Evolutionary conservation across 2,797 vertebrate genomes (phyloP), one percentile per base, ranked within the genome.

Genomic region (Coregonus ussuriensis): DNA sequence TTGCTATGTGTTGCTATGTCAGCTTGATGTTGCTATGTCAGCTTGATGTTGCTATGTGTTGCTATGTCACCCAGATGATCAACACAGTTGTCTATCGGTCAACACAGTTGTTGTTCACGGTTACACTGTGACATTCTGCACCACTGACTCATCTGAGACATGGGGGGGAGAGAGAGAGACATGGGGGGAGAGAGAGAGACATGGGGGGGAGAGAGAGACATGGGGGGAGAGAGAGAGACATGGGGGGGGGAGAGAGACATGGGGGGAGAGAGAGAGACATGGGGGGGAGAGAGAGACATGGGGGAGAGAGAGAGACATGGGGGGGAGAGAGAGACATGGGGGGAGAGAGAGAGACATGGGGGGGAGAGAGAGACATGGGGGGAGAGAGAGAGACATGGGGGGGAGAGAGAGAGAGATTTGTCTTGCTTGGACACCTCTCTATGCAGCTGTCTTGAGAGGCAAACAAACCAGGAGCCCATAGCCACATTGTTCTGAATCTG

Each of bases 391-490:
- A 70, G 72, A 63, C 6, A 2, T 11, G 16, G 65, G 66, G 54
- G 41, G 29, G n/a, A n/a, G n/a, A 21, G 25, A 72, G 76, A 37
- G 51, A 21, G 63, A 71, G 51, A 52, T 69, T 63, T 25, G 75
- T 77, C 35, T 51, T 33, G 68, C 70, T 62, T 53, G 54, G 74
- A 75, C 77, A 79, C 77, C 74, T 82, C 21, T 65, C 74, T 31
- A 35, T 72, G 72, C 75, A 79, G 76, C 79, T 83, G 77, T 75
- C 74, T 47, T 56, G 66, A 72, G 51, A 81, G 77, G 78, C 85
- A 88, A 87, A 84, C 72, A 74, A 52, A 33, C 41, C 33, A 74
- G 74, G 76, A 65, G 62, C 54, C 53, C 29, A 35, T 54, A 77
- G 74, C 35, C 31, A 21, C 18, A 77, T 70, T 81, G 76, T 81